A percentile compares a stretch with the other conserved stretches of the same genome.
phyloP scores from a whole-genome alignment of 2,888 invertebrate species.

The Meandrusa payeni region DNA sequence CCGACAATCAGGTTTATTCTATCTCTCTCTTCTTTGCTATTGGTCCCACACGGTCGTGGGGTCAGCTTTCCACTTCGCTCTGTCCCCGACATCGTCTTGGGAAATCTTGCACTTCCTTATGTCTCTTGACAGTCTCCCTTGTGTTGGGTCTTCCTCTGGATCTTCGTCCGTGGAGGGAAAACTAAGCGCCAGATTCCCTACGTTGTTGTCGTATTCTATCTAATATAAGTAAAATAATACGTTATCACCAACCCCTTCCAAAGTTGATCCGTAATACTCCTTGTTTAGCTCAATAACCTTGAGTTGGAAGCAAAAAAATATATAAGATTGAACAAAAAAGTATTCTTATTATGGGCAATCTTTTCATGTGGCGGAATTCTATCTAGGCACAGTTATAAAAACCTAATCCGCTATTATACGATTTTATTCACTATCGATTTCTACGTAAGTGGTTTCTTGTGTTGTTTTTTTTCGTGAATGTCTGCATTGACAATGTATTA shows the following conservation, averaged over 20 bases:
- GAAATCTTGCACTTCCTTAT: too few species aligned
- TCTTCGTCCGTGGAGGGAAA: too few species aligned
- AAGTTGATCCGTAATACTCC: not conserved
- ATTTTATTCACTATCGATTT: conserved; percentile 9
- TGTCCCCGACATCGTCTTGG: too few species aligned
- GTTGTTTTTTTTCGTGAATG: not conserved
- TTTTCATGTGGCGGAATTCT: conserved; percentile 17
- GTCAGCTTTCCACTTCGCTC: too few species aligned
- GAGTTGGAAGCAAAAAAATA: conserved; percentile 9
- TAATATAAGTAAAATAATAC: not conserved
- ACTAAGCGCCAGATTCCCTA: too few species aligned
- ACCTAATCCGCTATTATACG: conserved; percentile 12
- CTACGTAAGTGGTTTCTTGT: conserved; percentile 4
- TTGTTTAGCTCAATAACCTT: conserved; percentile 1
- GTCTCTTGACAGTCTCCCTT: too few species aligned
- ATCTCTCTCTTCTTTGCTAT: too few species aligned
- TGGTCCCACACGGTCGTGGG: too few species aligned
- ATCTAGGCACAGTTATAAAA: conserved; percentile 1
- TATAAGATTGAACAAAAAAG: conserved; percentile 9
- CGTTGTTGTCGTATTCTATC: too few species aligned
- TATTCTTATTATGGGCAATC: not conserved
- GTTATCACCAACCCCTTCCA: conserved; percentile 2
- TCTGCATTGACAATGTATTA: not conserved
- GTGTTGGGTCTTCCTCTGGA: too few species aligned
- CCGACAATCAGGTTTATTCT: too few species aligned